Evolutionary conservation across 2,888 invertebrate species (phyloP), one percentile per base, ranked within the genome.

Genomic region (Tubulanus polymorphus): DNA sequence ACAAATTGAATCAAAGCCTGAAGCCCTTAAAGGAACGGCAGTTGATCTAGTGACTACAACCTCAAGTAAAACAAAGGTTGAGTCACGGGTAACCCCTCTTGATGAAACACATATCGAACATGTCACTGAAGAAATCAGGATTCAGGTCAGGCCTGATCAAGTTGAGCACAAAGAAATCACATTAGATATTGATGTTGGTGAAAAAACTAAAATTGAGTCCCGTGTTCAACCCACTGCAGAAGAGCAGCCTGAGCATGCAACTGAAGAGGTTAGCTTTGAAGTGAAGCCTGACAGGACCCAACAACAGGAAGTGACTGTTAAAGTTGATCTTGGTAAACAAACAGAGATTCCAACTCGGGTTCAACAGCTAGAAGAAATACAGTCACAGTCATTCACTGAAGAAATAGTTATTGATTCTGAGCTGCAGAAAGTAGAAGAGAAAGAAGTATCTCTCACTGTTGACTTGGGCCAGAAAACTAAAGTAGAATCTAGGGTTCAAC

Each of bases 391-490:
- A 20, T 18, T 20, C 6, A 41, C 23, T 41, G 41, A 41, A 15
- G 23, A 41, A 23, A 41, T 54, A 28, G 55, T 60, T 15, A 10
- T 48, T 1, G 51, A 55, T 27, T 28, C 55, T 29, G 58, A 55
- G 20, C 50, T 61, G 37, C 48, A 52, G 51, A 56, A 56, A 20
- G 53, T 54, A 18, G 37, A 32, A 2, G 60, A 37, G 58, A 59
- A 51, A 53, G 58, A 46, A 55, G 46, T 55, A 26, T 53, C 59
- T 25, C 54, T 57, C n/a, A 55, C 55, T 48, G 53, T 58, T 15
- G 53, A 50, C 46, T 46, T 55, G 6, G 59, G 56, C 28, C 26
- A 1, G 23, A 52, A 55, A 18, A 37, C 37, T 2, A 59, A 23
- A 20, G 41, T 41, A 20, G 41, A 41, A 23, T 20, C 6, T 41